Evolutionary conservation across 2,888 invertebrate species (phyloP).

Genomic region (Antheraea yamamai): DNA sequence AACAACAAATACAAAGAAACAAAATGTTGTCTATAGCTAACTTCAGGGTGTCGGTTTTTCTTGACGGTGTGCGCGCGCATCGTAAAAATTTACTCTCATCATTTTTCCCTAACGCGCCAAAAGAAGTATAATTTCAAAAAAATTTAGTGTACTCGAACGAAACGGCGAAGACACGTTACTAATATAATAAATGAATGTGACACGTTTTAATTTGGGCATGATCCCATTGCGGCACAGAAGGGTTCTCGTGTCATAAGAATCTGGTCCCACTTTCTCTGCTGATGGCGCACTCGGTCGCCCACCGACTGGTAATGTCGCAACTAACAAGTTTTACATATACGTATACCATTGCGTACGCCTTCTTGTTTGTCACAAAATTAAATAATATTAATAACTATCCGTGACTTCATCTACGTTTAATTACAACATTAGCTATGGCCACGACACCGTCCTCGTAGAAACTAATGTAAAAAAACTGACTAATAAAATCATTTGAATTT

Average conservation of each 20-base stretch:
- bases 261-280: not conserved
- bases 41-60: no score
- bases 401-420: not conserved
- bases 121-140: no score
- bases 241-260: not conserved
- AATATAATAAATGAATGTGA: not conserved
- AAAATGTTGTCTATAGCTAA: no score
- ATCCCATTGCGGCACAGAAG: not conserved
- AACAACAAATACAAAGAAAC: no score
- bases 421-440: no score
- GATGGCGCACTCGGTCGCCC: not conserved
- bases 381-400: not conserved
- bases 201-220: not conserved
- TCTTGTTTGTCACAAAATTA: not conserved
- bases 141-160: no score
- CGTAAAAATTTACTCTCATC: no score
- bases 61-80: no score
- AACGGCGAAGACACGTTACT: not conserved
- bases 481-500: no score
- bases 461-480: no score
- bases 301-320: not conserved
- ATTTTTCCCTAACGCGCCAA: no score
- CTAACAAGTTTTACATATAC: not conserved
- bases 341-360: not conserved
- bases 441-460: no score